Percentiles rank a stretch among this genome's conserved stretches.
These are phyloP conservation scores for Patiria miniata DNA, from an alignment of 35 echinoderm and acorn worm species.

Conservation along the genomic window DNA sequence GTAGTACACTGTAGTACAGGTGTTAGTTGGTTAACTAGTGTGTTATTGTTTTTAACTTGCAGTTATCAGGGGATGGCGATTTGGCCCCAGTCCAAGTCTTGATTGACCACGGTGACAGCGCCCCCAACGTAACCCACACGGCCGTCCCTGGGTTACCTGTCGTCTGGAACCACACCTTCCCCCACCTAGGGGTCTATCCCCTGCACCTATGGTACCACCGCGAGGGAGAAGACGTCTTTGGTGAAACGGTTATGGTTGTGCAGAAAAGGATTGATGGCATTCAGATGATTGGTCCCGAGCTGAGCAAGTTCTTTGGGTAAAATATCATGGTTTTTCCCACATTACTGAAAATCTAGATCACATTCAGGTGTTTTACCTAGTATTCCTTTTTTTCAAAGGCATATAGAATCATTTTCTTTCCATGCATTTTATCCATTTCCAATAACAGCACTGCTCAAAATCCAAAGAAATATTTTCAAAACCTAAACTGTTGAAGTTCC, in stretches of 20 bases:
- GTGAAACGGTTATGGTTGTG: conserved; percentile 23
- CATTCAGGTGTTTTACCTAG: too few relatives aligned
- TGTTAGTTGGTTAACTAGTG: too few relatives aligned
- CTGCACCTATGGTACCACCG: conserved; percentile 3
- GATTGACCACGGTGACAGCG: background rate
- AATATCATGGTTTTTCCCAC: too few relatives aligned
- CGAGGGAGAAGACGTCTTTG: conserved; percentile 9
- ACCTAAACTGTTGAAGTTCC: too few relatives aligned
- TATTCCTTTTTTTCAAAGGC: too few relatives aligned
- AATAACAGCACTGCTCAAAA: too few relatives aligned
- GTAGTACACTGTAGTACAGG: too few relatives aligned
- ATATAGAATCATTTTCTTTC: too few relatives aligned
- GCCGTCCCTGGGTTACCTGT: background rate
- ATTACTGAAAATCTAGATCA: too few relatives aligned
- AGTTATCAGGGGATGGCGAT: background rate
- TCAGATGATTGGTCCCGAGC: conserved; percentile 55
- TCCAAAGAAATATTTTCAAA: too few relatives aligned
- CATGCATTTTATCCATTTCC: too few relatives aligned
- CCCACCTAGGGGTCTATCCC: conserved; percentile 38
- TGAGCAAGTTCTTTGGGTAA: conserved; percentile 55
- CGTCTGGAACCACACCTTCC: conserved; percentile 53
- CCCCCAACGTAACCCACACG: background rate
- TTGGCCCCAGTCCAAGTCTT: conserved; percentile 13
- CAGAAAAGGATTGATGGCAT: conserved; percentile 44
- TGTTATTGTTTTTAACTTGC: background rate